phyloP scores from a whole-genome alignment of 2,888 invertebrate genomes.

The Frankliniella fusca region DNA sequence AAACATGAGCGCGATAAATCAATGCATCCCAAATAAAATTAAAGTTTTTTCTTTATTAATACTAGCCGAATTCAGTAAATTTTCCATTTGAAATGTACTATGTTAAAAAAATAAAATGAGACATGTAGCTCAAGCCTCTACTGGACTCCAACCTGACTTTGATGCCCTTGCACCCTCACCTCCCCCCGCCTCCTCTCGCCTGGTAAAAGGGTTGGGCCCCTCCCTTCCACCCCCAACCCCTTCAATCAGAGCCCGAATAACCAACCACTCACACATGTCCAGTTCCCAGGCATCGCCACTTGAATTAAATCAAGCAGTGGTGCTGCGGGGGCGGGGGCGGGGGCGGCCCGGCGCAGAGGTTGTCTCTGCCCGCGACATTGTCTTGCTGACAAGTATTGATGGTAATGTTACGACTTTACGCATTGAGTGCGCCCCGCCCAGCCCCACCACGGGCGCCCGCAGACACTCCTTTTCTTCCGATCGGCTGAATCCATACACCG shows the following conservation, averaged over 20 bases:
- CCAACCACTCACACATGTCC: not conserved
- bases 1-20: too few relatives aligned
- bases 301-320: not conserved
- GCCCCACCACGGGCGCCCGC: not conserved
- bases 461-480: not conserved
- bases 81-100: not conserved
- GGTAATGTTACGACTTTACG: not conserved
- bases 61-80: not conserved
- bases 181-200: too few relatives aligned
- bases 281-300: not conserved
- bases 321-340: not conserved
- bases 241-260: not conserved
- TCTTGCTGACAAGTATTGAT: not conserved
- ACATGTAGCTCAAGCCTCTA: not conserved
- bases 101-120: not conserved
- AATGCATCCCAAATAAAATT: too few relatives aligned
- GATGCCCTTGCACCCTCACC: too few relatives aligned
- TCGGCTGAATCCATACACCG: not conserved
- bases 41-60: not conserved
- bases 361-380: not conserved
- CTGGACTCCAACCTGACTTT: too few relatives aligned
- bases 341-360: not conserved
- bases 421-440: not conserved
- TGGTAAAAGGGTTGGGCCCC: not conserved
- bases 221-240: not conserved